Percentiles rank a stretch among this genome's conserved stretches.
Evolutionary conservation across 23 tunicate genomes (phyloP).

Genomic region (Halocynthia roretzi): DNA sequence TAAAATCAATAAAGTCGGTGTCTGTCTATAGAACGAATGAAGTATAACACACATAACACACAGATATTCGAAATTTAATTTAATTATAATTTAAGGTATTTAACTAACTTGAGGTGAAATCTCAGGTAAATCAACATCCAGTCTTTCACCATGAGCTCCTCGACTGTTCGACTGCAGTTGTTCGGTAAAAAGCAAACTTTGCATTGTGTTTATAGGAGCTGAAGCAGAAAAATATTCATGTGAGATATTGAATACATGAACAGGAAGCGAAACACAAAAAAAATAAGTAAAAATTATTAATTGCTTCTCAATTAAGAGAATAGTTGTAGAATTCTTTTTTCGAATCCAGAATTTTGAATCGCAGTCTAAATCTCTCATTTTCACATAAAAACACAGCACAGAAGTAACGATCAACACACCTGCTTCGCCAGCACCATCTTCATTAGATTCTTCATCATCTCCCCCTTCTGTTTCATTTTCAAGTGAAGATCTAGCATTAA

Average conservation of each 20-base stretch:
- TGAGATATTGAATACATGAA: too few relatives aligned
- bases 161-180: conserved; percentile 54
- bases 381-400: not conserved
- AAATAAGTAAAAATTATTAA: not conserved
- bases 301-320: too few relatives aligned
- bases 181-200: conserved; percentile 75
- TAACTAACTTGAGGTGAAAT: conserved; percentile 12
- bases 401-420: conserved; percentile 7
- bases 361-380: not conserved
- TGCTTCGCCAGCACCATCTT: conserved; percentile 53
- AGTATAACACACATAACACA: too few relatives aligned
- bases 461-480: conserved; percentile 50
- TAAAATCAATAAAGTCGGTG: too few relatives aligned
- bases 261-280: too few relatives aligned
- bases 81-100: too few relatives aligned
- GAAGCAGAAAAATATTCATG: not conserved
- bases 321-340: too few relatives aligned
- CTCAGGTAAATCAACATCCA: conserved; percentile 36
- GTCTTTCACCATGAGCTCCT: conserved; percentile 59
- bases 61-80: too few relatives aligned
- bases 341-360: not conserved
- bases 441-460: conserved; percentile 47
- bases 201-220: conserved; percentile 85
- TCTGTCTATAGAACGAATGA: not conserved
- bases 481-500: conserved; percentile 29